Conservation (phyloP, 2,113 vertebrate genomes). For the Suncus etruscus region DNA sequence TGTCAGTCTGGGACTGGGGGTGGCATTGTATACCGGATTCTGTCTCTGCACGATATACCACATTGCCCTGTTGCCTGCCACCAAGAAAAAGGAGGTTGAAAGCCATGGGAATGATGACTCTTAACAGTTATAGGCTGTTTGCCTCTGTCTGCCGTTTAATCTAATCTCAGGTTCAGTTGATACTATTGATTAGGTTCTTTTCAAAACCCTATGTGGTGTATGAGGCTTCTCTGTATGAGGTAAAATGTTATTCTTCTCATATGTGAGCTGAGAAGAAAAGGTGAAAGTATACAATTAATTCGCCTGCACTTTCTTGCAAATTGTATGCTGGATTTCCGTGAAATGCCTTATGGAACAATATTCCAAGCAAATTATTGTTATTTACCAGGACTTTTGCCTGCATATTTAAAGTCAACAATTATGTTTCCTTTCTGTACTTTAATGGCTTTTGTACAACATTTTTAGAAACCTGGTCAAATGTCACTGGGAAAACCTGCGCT, state of each 20-base stretch:
- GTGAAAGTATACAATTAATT: slow-evolving; percentile 90
- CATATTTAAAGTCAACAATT: slow-evolving; percentile 88
- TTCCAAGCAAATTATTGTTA: slow-evolving; percentile 89
- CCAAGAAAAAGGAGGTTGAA: slow-evolving; percentile 68
- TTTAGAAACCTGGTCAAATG: slow-evolving; percentile 86
- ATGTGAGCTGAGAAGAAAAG: slow-evolving; percentile 83
- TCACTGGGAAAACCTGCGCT: slow-evolving; percentile 74
- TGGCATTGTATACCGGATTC: slow-evolving; percentile 17
- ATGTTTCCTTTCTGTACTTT: slow-evolving; percentile 83
- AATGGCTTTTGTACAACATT: slow-evolving; percentile 85
- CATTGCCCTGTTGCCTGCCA: slow-evolving; percentile 71
- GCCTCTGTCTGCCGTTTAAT: slow-evolving; percentile 85
- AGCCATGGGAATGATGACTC: slow-evolving; percentile 69
- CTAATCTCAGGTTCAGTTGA: slow-evolving; percentile 86
- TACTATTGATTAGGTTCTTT: slow-evolving; percentile 87
- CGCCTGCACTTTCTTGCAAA: slow-evolving; percentile 86
- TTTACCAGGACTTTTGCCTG: slow-evolving; percentile 87
- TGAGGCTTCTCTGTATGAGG: slow-evolving; percentile 77
- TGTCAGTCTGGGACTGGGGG: neutral
- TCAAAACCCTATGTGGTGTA: slow-evolving; percentile 71
- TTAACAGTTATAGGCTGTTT: slow-evolving; percentile 74
- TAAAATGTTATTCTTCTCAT: slow-evolving; percentile 85
- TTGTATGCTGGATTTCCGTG: slow-evolving; percentile 88
- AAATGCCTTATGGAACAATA: slow-evolving; percentile 84
- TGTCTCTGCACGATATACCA: slow-evolving; percentile 44